Base-by-base conservation (phyloP, 2,113 vertebrate species). In the Alethe diademata region DNA sequence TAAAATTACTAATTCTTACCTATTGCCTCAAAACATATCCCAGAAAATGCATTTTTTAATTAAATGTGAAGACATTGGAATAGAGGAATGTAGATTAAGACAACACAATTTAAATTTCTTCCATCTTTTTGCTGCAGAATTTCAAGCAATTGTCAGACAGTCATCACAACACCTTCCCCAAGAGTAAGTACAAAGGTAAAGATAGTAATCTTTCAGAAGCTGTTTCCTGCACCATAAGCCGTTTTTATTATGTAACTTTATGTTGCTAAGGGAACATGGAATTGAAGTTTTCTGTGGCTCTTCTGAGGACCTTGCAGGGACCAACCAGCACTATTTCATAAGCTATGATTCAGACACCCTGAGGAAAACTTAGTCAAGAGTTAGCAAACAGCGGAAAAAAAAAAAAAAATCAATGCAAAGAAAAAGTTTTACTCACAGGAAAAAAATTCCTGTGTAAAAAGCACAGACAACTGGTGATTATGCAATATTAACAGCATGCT, bases 351-450 rank as follows among this genome's bases (percentile, higher is more conserved):
- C 56, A 91, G 47, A 70, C 17, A 81, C 31, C 48, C 57, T 8
- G 17, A 84, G 84, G 47, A 83, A 86, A 92, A 66, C 23, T 50
- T 60, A 26, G 54, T 42, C 29, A 42, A 78, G 33, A 74, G 35
- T n/a, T 72, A 43, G 40, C 22, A 78, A 76, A 74, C 5, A 35
- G 25, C 7, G 0, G 4, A 4, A 3, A 2, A 4, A 5, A 2
- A 4, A 4, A 35, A 35, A 40, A 58, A 66, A 26, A 60, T 14
- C 7, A 36, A 43, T 61, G 26, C 60, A 64, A 86, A 88, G 19
- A 61, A 62, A 79, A 56, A 76, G 19, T n/a, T 79, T 84, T 84
- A 83, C n/a, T 86, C 58, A 64, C 8, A 80, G 58, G 40, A 31
- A 78, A 73, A 93, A 88, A 85, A 42, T 15, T n/a, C 18, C 23